Conservation (phyloP, 2,888 invertebrate genomes). For the Matsumyia berberina region DNA sequence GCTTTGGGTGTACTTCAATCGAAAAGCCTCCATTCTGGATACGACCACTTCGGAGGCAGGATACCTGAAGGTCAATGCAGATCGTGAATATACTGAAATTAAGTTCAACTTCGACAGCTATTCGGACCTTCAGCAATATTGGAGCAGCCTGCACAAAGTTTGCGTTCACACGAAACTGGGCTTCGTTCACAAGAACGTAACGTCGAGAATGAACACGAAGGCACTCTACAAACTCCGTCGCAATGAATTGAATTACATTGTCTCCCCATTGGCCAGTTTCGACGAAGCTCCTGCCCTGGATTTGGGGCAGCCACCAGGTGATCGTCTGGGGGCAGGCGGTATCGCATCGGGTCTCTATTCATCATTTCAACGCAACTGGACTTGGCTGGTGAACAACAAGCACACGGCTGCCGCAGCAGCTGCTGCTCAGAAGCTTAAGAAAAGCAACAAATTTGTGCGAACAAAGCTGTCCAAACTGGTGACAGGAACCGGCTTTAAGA, state of each 20-base stretch:
- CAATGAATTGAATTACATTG: constrained; percentile 76
- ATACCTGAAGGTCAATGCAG: constrained; percentile 86
- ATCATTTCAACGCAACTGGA: constrained; percentile 88
- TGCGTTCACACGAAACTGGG: constrained; percentile 88
- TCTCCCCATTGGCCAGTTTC: constrained; percentile 77
- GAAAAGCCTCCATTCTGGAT: constrained; percentile 86
- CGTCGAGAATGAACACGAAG: constrained; percentile 15
- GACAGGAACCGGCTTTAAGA: constrained; percentile 26
- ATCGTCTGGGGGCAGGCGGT: constrained; percentile 87
- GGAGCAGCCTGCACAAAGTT: constrained; percentile 89
- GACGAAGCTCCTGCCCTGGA: constrained; percentile 84
- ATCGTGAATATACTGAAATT: constrained; percentile 86
- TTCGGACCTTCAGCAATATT: constrained; percentile 87
- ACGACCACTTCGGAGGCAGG: constrained; percentile 87
- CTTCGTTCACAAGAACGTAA: constrained; percentile 76
- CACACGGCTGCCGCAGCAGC: constrained; percentile 54
- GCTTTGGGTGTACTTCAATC: constrained; percentile 90
- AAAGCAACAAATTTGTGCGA: constrained; percentile 44
- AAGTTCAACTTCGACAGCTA: constrained; percentile 86
- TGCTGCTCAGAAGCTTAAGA: constrained; percentile 57
- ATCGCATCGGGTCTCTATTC: constrained; percentile 89
- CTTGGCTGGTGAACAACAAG: constrained; percentile 83
- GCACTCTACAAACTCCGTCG: constrained; percentile 58
- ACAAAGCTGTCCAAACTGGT: constrained; percentile 57
- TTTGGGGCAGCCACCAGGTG: constrained; percentile 88